phyloP scores from a whole-genome alignment of 2,888 invertebrate genomes.

The Phasia obesa region DNA sequence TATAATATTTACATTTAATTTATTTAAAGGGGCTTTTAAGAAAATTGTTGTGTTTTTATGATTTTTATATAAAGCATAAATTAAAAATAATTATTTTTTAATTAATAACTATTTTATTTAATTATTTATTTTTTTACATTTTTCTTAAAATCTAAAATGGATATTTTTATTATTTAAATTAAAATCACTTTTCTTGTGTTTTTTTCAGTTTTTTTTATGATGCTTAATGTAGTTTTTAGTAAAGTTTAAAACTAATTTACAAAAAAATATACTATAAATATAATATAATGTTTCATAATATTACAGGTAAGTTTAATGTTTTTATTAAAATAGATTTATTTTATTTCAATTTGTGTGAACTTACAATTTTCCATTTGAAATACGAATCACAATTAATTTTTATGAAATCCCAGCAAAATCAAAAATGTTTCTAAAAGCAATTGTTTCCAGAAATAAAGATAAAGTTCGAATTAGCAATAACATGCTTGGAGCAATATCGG shows the following conservation, averaged over 20 bases:
- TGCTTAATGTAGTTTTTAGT: background rate
- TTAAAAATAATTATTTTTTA: conserved; percentile 7
- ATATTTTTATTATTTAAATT: conserved; percentile 8
- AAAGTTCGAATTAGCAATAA: too few species aligned
- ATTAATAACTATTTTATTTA: background rate
- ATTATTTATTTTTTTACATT: background rate
- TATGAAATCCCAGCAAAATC: background rate
- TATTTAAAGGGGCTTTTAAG: too few species aligned
- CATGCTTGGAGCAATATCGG: too few species aligned
- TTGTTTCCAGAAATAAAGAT: background rate
- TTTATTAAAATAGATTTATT: background rate
- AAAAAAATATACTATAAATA: conserved; percentile 38
- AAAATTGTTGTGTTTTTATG: too few species aligned
- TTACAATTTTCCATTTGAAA: conserved; percentile 58
- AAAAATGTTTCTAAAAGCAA: too few species aligned
- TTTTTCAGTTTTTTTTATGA: too few species aligned
- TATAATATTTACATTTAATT: too few species aligned
- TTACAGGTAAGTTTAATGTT: background rate
- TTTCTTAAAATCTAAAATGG: background rate
- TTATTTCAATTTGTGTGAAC: conserved; percentile 12
- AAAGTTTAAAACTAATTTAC: conserved; percentile 37
- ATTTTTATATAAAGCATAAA: background rate
- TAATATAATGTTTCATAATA: too few species aligned
- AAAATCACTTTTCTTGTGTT: conserved; percentile 47
- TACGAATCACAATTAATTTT: conserved; percentile 69